These are phyloP conservation scores for Chironomus tentans DNA, from an alignment of 2,888 invertebrate species.

Conservation along the genomic window DNA sequence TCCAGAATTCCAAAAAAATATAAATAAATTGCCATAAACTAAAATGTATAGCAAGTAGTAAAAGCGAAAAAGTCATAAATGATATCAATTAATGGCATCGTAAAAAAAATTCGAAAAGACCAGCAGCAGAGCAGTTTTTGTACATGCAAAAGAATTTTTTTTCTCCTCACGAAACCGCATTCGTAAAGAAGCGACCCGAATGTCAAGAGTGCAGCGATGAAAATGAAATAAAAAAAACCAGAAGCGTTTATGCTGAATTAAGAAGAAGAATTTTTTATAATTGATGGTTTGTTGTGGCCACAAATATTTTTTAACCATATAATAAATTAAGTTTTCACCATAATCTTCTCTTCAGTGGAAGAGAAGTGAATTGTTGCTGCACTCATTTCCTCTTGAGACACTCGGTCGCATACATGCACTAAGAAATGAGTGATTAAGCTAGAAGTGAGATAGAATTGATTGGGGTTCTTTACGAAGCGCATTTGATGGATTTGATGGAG, in stretches of 20 bases:
- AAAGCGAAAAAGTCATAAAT: not conserved
- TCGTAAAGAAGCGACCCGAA: not conserved
- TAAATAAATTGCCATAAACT: not conserved
- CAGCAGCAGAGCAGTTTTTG: not conserved
- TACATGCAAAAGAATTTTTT: not conserved
- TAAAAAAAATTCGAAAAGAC: not conserved
- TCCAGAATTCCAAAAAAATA: too few relatives aligned
- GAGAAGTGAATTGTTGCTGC: not conserved
- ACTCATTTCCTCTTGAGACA: not conserved
- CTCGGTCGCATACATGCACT: too few relatives aligned
- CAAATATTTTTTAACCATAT: not conserved
- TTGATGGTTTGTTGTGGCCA: constrained; percentile 23
- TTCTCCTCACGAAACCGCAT: not conserved
- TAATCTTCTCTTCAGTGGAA: not conserved
- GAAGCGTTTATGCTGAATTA: not conserved
- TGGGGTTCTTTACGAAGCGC: too few relatives aligned
- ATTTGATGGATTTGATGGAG: too few relatives aligned
- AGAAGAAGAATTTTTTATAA: not conserved
- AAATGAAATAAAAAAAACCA: not conserved
- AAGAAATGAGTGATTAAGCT: too few relatives aligned
- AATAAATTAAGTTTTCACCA: constrained; percentile 17
- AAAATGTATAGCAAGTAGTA: not conserved
- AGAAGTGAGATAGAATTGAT: too few relatives aligned
- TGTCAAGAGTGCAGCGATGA: not conserved
- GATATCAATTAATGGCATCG: constrained; percentile 6